phyloP scores from a whole-genome alignment of 2,113 vertebrate genomes.

The Xenopus laevis region DNA sequence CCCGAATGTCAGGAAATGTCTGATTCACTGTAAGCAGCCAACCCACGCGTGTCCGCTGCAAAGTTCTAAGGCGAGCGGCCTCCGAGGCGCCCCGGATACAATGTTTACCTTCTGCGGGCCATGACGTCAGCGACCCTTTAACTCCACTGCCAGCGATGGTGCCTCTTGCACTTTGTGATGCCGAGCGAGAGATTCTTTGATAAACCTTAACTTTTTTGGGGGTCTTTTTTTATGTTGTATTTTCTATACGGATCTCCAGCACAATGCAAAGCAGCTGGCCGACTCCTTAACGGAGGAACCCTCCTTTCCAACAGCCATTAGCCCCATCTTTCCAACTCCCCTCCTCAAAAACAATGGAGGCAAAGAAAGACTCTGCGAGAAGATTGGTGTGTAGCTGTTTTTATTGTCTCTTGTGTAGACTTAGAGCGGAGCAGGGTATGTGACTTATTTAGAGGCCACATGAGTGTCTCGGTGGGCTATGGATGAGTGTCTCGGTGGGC shows the following conservation, averaged over 20 bases:
- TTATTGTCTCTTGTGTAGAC: constrained; percentile 40
- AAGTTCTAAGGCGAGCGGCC: constrained; percentile 44
- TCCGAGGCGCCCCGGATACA: constrained; percentile 63
- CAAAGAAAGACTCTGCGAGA: constrained; percentile 86
- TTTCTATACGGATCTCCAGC: constrained; percentile 55
- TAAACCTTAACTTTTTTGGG: constrained; percentile 58
- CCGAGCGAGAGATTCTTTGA: constrained; percentile 65
- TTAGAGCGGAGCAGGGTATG: not conserved
- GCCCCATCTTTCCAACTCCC: constrained; percentile 31
- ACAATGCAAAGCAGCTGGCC: constrained; percentile 67
- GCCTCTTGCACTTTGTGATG: constrained; percentile 75
- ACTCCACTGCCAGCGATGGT: constrained; percentile 72
- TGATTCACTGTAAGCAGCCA: constrained; percentile 18
- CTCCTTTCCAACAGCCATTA: constrained; percentile 49
- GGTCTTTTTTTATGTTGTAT: constrained; percentile 45
- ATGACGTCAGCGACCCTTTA: constrained; percentile 78
- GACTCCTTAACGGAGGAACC: constrained; percentile 75
- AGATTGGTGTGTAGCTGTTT: constrained; percentile 88
- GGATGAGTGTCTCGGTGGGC: too few relatives aligned
- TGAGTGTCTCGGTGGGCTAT: too few relatives aligned
- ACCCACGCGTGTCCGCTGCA: constrained; percentile 25
- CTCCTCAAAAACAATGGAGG: constrained; percentile 71
- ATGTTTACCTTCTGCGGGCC: constrained; percentile 79
- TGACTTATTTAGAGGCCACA: too few relatives aligned
- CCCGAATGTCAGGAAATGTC: constrained; percentile 40